These are phyloP conservation scores for Drosophila rufa DNA, from an alignment of 1,140 invertebrate genomes.

Conservation along the genomic window DNA sequence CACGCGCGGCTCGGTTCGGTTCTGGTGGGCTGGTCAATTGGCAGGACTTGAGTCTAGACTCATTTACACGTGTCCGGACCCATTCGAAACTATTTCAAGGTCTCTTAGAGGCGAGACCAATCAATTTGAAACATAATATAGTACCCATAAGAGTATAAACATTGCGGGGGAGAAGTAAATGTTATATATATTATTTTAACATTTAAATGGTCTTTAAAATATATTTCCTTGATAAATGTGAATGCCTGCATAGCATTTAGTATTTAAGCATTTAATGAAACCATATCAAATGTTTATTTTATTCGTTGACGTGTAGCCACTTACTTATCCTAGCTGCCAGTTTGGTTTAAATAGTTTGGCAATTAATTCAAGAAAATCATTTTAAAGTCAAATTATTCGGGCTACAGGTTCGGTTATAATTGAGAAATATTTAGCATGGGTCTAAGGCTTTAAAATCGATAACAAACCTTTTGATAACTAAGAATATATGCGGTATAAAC, in stretches of 20 bases:
- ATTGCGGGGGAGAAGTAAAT: conserved; percentile 1
- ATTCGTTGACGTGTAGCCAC: no score
- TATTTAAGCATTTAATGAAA: conserved; percentile 19
- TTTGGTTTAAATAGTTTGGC: neutral
- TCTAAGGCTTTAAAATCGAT: neutral
- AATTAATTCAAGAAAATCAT: neutral
- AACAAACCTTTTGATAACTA: neutral
- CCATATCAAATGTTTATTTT: conserved; percentile 5
- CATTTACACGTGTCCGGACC: conserved; percentile 14
- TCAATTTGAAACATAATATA: conserved; percentile 26
- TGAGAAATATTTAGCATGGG: neutral
- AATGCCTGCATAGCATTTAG: neutral
- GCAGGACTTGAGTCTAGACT: conserved; percentile 31
- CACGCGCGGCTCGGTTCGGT: neutral
- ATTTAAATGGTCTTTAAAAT: conserved; percentile 1
- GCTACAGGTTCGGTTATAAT: no score
- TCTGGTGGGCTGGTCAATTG: conserved; percentile 36
- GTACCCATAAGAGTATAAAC: neutral
- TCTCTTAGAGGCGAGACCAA: neutral
- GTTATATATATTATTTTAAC: neutral
- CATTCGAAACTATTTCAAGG: conserved; percentile 27
- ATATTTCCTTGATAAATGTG: neutral
- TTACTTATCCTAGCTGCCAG: neutral
- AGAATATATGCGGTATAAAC: neutral
- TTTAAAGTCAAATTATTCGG: no score